Conservation (phyloP, 92 coral and sea anemone genomes). For the Heliopora coerulea region DNA sequence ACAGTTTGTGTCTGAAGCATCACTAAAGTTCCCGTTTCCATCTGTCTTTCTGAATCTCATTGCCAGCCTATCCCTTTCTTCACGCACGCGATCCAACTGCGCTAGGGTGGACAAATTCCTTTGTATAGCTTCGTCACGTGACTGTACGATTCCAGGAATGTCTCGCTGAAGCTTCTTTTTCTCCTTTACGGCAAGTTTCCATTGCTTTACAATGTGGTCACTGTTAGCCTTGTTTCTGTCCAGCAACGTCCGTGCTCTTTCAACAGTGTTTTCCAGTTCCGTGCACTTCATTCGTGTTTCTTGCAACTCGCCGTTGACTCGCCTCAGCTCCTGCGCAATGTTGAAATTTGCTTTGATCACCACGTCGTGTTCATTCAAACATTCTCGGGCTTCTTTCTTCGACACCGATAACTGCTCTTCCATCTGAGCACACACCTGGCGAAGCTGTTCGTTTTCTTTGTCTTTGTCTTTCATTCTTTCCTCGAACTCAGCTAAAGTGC, state of each 20-base stretch:
- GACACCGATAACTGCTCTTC: conserved; percentile 66
- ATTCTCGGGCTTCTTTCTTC: conserved; percentile 59
- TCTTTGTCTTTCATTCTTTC: conserved; percentile 65
- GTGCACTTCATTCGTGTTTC: conserved; percentile 76
- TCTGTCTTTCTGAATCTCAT: conserved; percentile 81
- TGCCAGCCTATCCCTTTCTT: conserved; percentile 73
- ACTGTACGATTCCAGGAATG: conserved; percentile 70
- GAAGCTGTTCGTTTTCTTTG: conserved; percentile 36
- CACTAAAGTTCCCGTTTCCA: conserved; percentile 61
- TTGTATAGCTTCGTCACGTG: conserved; percentile 95
- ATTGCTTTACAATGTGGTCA: conserved; percentile 92
- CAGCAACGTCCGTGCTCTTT: conserved; percentile 65
- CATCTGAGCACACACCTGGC: conserved; percentile 54
- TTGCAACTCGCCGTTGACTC: conserved; percentile 71
- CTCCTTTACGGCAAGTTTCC: conserved; percentile 93
- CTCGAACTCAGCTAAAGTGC: conserved; percentile 40
- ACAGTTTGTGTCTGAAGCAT: conserved; percentile 70
- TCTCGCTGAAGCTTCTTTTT: conserved; percentile 84
- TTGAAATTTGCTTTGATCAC: conserved; percentile 54
- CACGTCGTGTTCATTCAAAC: conserved; percentile 58
- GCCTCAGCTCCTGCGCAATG: conserved; percentile 63
- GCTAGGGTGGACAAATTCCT: conserved; percentile 91
- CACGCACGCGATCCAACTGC: conserved; percentile 79
- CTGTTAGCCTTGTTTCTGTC: conserved; percentile 73
- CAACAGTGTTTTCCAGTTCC: conserved; percentile 74